Base-by-base conservation (phyloP, 2,888 invertebrate species). In the Scaptomyza polygonia region DNA sequence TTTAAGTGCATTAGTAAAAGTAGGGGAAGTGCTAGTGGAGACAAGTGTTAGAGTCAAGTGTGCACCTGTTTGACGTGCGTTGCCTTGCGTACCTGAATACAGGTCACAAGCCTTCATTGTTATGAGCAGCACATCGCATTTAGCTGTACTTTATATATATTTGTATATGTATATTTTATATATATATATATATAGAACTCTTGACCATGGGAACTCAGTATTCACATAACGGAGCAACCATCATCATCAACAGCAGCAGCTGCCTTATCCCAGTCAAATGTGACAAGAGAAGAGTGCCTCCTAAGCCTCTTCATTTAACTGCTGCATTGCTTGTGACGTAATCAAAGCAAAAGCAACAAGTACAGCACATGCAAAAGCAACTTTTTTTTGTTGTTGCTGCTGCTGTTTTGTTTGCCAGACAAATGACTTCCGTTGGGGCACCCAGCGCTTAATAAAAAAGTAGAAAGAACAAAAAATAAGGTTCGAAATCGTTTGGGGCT, bases 391-490 rank as follows among this genome's bases (percentile, higher is more conserved):
- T 64, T 42, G 18, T 9, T 47, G 49, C 61, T 79, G 62, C 58
- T 53, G 57, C 25, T 58, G 36, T 63, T 57, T 67, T 69, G 69
- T 53, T 63, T 47, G 65, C 40, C 83, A 75, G 79, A 88, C 82
- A 82, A 82, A 82, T 82, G 86, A 88, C 88, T 88, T 82, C 82
- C 82, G 88, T 70, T 88, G 79, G 55, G 70, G 83, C 66, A 77
- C 64, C 65, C 72, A 69, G 56, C 79, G 78, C n/a, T n/a, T 77
- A 66, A n/a, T n/a, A 83, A 80, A 82, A 56, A 53, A 32, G n/a
- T 0, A 58, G 18, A 59, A 18, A n/a, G n/a, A n/a, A n/a, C n/a
- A 61, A 36, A 16, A 32, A 12, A 18, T 11, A 54, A 43, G 11
- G 43, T 52, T 11, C 44, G 25, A 43, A 42, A 43, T 43, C 21